Evolutionary conservation across 2,888 invertebrate species (phyloP).

Genomic region (Zele albiditarsus): DNA sequence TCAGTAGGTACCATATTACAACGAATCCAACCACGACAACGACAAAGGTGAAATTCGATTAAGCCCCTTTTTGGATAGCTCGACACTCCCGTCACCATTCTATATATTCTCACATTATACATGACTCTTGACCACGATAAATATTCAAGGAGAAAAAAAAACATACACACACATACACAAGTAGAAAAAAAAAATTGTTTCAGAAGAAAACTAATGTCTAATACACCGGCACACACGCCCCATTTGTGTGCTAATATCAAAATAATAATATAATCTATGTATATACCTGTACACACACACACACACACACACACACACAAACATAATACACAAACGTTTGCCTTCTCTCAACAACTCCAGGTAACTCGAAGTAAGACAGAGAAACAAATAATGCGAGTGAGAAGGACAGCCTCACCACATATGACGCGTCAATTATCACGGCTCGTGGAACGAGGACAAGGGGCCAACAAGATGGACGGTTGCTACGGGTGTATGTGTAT

Average conservation of each 20-base stretch:
- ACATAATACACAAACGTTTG: slow-evolving; percentile 10
- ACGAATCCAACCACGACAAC: slow-evolving; percentile 24
- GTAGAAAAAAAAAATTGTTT: no score
- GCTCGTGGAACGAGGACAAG: slow-evolving; percentile 64
- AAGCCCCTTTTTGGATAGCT: slow-evolving; percentile 6
- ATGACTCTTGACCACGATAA: slow-evolving; percentile 10
- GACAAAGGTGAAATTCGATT: slow-evolving; percentile 45
- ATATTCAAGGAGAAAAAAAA: neutral
- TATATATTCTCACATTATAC: neutral
- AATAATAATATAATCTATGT: neutral
- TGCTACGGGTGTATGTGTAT: slow-evolving; percentile 47
- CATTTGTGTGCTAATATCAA: neutral
- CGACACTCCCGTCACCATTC: slow-evolving; percentile 19
- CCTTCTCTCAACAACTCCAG: neutral
- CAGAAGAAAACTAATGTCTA: neutral
- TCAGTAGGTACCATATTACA: slow-evolving; percentile 48
- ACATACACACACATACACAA: no score
- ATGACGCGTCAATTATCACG: slow-evolving; percentile 66
- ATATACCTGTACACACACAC: neutral
- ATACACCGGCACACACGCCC: slow-evolving; percentile 7
- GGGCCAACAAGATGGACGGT: slow-evolving; percentile 69
- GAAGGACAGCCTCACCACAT: slow-evolving; percentile 53
- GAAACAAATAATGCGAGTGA: neutral
- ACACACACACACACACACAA: neutral
- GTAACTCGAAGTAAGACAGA: neutral